A percentile compares a stretch with the other conserved stretches of the same genome.
These are phyloP conservation scores for Perodicticus potto DNA, from an alignment of 2,797 vertebrate species.

Conservation along the genomic window DNA sequence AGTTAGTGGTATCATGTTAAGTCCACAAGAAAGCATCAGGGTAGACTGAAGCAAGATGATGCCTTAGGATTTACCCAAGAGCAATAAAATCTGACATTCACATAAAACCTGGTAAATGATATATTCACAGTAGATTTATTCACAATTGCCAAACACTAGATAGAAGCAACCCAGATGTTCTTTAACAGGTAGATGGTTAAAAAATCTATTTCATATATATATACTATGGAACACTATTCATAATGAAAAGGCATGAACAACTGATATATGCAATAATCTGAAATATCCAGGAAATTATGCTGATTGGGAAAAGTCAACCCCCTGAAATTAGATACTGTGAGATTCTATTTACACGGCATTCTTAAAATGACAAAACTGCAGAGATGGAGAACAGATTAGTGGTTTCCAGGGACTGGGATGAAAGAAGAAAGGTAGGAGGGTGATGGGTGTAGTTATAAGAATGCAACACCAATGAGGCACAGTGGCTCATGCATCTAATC, in stretches of 20 bases:
- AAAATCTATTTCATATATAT: not conserved
- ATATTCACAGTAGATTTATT: not conserved
- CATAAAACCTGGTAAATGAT: not conserved
- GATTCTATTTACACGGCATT: not conserved
- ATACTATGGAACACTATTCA: not conserved
- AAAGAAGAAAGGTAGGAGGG: too few relatives aligned
- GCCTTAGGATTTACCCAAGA: not conserved
- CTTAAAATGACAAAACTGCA: not conserved
- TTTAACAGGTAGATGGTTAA: not conserved
- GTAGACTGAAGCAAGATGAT: not conserved
- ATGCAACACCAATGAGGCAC: accelerated
- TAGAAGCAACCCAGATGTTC: not conserved
- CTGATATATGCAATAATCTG: not conserved
- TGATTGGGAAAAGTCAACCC: not conserved
- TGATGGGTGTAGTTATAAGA: too few relatives aligned
- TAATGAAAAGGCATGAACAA: not conserved
- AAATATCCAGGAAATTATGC: not conserved
- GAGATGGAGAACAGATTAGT: not conserved
- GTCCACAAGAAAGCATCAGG: not conserved
- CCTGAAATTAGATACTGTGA: not conserved
- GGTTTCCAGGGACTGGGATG: not conserved
- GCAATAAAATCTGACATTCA: not conserved
- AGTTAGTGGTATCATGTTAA: not conserved
- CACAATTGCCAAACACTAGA: not conserved
- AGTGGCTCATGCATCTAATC: not conserved